These are phyloP conservation scores for Helogale parvula DNA, from an alignment of 2,113 vertebrate genomes.

Conservation along the genomic window DNA sequence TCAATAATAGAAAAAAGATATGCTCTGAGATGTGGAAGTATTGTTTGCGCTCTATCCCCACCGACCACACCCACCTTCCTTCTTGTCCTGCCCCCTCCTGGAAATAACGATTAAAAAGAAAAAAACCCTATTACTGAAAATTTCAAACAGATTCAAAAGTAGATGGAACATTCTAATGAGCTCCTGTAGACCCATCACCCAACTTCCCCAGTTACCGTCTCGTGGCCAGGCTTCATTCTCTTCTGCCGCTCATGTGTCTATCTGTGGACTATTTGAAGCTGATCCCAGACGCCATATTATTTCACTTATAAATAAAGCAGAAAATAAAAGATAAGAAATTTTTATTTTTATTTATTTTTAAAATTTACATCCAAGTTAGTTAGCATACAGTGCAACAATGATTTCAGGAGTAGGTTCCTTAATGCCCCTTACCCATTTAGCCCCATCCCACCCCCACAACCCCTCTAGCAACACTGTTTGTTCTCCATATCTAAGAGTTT, in stretches of 20 bases:
- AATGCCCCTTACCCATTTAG: too few relatives aligned
- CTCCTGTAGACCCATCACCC: background rate
- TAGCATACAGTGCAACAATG: too few relatives aligned
- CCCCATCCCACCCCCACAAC: too few relatives aligned
- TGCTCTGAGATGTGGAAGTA: background rate
- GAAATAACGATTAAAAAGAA: background rate
- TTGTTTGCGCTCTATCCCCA: background rate
- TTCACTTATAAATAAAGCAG: constrained; percentile 8
- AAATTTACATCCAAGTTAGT: too few relatives aligned
- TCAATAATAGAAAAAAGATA: background rate
- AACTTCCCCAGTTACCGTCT: background rate
- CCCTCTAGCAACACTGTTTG: too few relatives aligned
- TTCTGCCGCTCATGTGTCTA: background rate
- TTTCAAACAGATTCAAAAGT: background rate
- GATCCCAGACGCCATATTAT: background rate
- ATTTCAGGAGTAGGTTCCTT: too few relatives aligned
- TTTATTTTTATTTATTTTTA: too few relatives aligned
- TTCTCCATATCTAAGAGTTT: too few relatives aligned
- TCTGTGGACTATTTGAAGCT: background rate
- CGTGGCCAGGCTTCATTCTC: background rate
- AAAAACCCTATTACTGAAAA: background rate
- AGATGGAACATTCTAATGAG: background rate
- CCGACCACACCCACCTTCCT: background rate
- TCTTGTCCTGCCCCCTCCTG: background rate
- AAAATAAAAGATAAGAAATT: background rate